phyloP scores from a whole-genome alignment of 2,888 invertebrate genomes.

The Volucella zonaria region DNA sequence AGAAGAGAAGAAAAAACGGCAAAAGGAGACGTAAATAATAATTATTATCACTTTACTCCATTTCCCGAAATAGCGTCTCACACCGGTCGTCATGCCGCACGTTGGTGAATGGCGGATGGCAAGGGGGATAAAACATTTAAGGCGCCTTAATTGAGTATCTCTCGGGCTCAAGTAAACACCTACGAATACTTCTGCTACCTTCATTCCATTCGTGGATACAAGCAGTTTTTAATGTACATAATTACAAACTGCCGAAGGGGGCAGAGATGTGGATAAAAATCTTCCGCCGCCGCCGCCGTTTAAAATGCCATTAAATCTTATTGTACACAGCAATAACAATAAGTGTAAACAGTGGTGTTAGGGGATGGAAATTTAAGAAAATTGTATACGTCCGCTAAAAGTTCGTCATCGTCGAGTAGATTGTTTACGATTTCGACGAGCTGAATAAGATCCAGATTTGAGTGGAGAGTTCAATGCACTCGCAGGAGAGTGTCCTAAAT shows the following conservation, averaged over 20 bases:
- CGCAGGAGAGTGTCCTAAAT: constrained; percentile 29
- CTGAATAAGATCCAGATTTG: constrained; percentile 10
- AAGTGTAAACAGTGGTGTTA: constrained; percentile 34
- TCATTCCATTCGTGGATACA: background rate
- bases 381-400: constrained; percentile 13
- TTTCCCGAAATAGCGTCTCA: constrained; percentile 46
- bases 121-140: constrained; percentile 7
- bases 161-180: constrained; percentile 14
- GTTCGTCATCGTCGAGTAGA: background rate
- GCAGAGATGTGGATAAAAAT: constrained; percentile 16
- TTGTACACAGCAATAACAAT: constrained; percentile 58
- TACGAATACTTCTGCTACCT: background rate
- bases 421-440: constrained; percentile 27
- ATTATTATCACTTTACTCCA: constrained; percentile 51
- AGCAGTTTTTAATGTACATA: background rate
- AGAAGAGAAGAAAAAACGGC: constrained; percentile 6
- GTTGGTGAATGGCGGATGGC: background rate
- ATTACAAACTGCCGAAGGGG: background rate
- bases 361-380: too few species aligned
- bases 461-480: constrained; percentile 28
- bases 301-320: constrained; percentile 65
- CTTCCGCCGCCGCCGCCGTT: constrained; percentile 19
- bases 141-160: constrained; percentile 34
- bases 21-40: constrained; percentile 5
- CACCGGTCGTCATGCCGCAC: background rate